A percentile compares a stretch with the other conserved stretches of the same genome.
Evolutionary conservation across 2,888 invertebrate species (phyloP).

Genomic region (Strigamia crassipes): DNA sequence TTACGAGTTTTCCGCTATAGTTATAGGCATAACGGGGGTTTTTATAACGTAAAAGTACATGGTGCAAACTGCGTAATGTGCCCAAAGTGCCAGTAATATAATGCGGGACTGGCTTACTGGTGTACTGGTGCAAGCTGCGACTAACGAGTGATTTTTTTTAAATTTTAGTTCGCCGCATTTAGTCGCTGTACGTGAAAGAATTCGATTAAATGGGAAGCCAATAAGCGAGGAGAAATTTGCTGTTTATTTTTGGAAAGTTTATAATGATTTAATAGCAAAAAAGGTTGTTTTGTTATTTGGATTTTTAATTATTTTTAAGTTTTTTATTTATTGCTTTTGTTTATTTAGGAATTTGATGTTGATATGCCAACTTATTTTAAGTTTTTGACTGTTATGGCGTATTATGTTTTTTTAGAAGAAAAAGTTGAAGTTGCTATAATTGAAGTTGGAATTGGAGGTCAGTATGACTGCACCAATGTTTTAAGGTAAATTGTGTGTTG

Average conservation of each 20-base stretch:
- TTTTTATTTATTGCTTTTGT: constrained; percentile 44
- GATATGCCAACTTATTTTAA: constrained; percentile 94
- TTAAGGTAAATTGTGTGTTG: constrained; percentile 66
- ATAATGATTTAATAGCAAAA: constrained; percentile 65
- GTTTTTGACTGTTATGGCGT: constrained; percentile 89
- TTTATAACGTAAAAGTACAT: too few species aligned
- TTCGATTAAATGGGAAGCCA: constrained; percentile 82
- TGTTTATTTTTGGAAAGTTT: constrained; percentile 80
- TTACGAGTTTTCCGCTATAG: too few species aligned
- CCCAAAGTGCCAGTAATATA: too few species aligned
- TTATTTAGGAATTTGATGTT: constrained; percentile 63
- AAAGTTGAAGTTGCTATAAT: constrained; percentile 88
- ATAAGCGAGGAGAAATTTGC: constrained; percentile 75
- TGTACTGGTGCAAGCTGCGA: too few species aligned
- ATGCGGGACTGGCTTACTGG: too few species aligned
- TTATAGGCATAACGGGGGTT: too few species aligned
- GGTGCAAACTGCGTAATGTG: too few species aligned
- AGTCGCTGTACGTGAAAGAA: constrained; percentile 86
- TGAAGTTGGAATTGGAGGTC: constrained; percentile 97
- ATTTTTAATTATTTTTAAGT: not conserved
- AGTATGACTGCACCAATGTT: constrained; percentile 91
- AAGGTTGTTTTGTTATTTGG: constrained; percentile 58
- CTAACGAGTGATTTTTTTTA: too few species aligned
- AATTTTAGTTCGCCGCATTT: constrained; percentile 86
- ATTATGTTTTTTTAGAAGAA: constrained; percentile 80